Evolutionary conservation across 1,140 invertebrate species (phyloP).

Genomic region (Matsumurasca onukii): DNA sequence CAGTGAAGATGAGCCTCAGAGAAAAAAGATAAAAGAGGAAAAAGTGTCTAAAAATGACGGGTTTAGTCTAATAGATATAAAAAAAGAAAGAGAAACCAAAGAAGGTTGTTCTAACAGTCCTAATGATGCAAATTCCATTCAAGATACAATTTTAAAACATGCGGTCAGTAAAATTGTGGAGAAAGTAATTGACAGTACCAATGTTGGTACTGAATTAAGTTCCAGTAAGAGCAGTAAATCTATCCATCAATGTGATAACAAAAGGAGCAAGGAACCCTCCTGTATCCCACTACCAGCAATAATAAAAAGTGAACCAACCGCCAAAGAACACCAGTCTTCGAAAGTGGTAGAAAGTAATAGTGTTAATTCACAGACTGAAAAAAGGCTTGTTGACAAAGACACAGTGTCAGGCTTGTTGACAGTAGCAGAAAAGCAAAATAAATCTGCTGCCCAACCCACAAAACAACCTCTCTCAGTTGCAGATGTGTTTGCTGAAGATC

Average conservation of each 20-base stretch:
- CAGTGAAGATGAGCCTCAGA: slow-evolving; percentile 42
- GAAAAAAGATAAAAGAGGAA: slow-evolving; percentile 33
- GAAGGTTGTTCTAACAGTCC: slow-evolving; percentile 41
- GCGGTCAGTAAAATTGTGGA: slow-evolving; percentile 32
- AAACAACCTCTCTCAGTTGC: slow-evolving; percentile 32
- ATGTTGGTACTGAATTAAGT: slow-evolving; percentile 1
- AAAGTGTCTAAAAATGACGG: slow-evolving; percentile 32
- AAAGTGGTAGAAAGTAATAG: slow-evolving; percentile 27
- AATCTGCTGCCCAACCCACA: too few relatives aligned
- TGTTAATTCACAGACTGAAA: neutral
- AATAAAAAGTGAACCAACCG: neutral
- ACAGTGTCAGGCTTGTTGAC: neutral
- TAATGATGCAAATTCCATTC: neutral
- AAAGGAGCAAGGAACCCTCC: neutral
- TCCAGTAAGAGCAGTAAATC: neutral
- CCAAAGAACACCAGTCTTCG: neutral
- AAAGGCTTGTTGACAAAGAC: neutral
- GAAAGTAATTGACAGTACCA: slow-evolving; percentile 21
- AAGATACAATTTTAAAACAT: slow-evolving; percentile 17
- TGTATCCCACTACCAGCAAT: too few relatives aligned
- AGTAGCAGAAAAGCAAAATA: neutral
- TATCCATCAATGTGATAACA: neutral
- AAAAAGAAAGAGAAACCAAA: slow-evolving; percentile 59
- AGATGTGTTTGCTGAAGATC: slow-evolving; percentile 36
- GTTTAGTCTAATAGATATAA: slow-evolving; percentile 47